These are phyloP conservation scores for Cheilosia soror DNA, from an alignment of 2,888 invertebrate genomes.

Conservation along the genomic window DNA sequence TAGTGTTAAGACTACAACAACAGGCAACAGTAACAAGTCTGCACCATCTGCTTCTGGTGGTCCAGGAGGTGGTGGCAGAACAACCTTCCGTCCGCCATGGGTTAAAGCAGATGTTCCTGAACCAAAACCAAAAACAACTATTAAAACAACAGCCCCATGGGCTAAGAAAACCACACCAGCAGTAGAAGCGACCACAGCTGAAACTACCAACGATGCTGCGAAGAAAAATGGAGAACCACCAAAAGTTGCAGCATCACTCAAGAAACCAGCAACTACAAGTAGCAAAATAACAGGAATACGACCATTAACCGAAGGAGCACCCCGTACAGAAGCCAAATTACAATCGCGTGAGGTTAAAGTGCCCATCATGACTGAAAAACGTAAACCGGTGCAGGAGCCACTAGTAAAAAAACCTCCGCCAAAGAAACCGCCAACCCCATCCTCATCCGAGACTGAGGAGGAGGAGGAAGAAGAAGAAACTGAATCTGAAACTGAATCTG, in stretches of 20 bases:
- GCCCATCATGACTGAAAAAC: constrained; percentile 80
- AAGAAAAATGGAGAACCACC: constrained; percentile 78
- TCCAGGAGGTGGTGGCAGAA: constrained; percentile 84
- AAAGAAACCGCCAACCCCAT: constrained; percentile 81
- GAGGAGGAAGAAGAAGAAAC: constrained; percentile 77
- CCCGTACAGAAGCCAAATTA: constrained; percentile 75
- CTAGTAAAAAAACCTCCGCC: constrained; percentile 77
- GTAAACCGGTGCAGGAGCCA: constrained; percentile 77
- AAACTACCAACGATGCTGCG: constrained; percentile 74
- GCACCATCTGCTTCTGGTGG: constrained; percentile 77
- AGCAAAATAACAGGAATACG: constrained; percentile 50
- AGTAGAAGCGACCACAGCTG: constrained; percentile 14
- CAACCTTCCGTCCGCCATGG: constrained; percentile 89
- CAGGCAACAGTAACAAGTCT: constrained; percentile 60
- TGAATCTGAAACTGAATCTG: constrained; percentile 72
- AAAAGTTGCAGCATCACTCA: constrained; percentile 43
- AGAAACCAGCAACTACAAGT: constrained; percentile 44
- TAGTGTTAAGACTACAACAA: constrained; percentile 79
- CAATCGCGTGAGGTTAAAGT: constrained; percentile 82
- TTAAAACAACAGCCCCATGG: constrained; percentile 85
- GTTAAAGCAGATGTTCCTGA: constrained; percentile 85
- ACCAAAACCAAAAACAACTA: constrained; percentile 81
- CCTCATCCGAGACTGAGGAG: constrained; percentile 79
- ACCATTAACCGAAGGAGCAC: constrained; percentile 54
- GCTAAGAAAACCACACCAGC: constrained; percentile 79